Conservation (phyloP, 92 coral and sea anemone genomes). For the Isaurus tuberculatus region DNA sequence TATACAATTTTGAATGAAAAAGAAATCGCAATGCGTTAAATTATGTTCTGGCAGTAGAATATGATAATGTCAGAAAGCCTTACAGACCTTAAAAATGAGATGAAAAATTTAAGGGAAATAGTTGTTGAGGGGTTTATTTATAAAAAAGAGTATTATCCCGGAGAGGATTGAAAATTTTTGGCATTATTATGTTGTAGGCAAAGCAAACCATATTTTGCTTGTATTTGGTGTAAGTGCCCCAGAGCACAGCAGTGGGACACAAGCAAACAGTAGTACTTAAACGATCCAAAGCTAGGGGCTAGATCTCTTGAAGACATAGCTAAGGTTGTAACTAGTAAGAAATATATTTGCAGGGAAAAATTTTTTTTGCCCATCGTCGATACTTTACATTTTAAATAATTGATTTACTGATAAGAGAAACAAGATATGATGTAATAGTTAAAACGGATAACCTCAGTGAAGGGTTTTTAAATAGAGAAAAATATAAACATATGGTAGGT, state of each 20-base stretch:
- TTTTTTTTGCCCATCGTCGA: slow-evolving; percentile 68
- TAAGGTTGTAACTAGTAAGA: not conserved
- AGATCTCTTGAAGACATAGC: slow-evolving; percentile 21
- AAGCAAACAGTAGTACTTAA: too few relatives aligned
- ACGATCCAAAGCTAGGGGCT: not conserved
- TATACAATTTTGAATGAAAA: too few relatives aligned
- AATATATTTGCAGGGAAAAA: slow-evolving; percentile 12
- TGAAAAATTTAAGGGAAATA: too few relatives aligned
- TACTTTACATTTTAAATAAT: slow-evolving; percentile 66
- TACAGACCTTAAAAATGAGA: too few relatives aligned
- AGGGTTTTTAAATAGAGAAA: not conserved
- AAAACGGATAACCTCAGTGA: not conserved
- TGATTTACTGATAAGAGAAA: slow-evolving; percentile 61
- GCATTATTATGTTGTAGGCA: slow-evolving; percentile 52
- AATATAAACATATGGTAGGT: too few relatives aligned
- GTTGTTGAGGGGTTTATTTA: slow-evolving; percentile 45
- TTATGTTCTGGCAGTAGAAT: slow-evolving; percentile 50
- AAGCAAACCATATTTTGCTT: slow-evolving; percentile 59
- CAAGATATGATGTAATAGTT: slow-evolving; percentile 42
- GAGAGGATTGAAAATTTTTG: not conserved
- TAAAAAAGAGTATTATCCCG: slow-evolving; percentile 68
- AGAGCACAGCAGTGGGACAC: slow-evolving; percentile 9
- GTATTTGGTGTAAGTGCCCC: slow-evolving; percentile 61
- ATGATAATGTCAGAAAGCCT: slow-evolving; percentile 59
- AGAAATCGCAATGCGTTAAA: slow-evolving; percentile 53